Evolutionary conservation across 2,888 invertebrate genomes (phyloP), one percentile per base, ranked within the genome.

Genomic region (Pheosia gnoma): DNA sequence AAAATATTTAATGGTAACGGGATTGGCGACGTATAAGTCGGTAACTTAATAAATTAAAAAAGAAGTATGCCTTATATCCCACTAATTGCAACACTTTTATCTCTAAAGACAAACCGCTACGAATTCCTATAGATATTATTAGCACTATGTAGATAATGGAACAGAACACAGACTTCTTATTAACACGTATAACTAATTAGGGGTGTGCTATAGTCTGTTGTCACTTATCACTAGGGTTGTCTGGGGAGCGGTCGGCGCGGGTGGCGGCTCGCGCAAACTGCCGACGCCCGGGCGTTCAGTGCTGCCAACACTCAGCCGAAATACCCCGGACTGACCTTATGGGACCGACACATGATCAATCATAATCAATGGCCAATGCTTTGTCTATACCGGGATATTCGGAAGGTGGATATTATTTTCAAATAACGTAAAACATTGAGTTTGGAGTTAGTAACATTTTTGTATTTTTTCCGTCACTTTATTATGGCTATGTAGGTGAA

Each of bases 231-330:
- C 85, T 86, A 82, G 83, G 80, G 74, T 68, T 78, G 83, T 73
- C 71, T 11, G 71, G 71, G 75, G 71, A 77, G 80, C 91, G 91
- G 81, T 84, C 83, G 85, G 83, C 85, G 85, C 88, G 86, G 86
- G 77, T 66, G 80, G 72, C 78, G 82, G 77, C 85, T 89, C 90
- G 93, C 92, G 92, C 89, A 89, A 82, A 93, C 93, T 93, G 92
- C 85, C 90, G 88, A 85, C 86, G 89, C 92, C 92, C 92, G 91
- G 91, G 91, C 76, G 60, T 69, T 60, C 69, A 55, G 85, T 81
- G 88, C 89, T 92, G 85, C 90, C 89, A 82, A 70, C 68, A 66
- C 64, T 60, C 41, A 49, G 49, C 39, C 59, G 11, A 43, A 43
- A 55, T 60, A 63, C 67, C 63, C 57, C 61, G 54, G 51, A 59